Conservation (phyloP, 2,888 invertebrate genomes). For the Conistra vaccinii region DNA sequence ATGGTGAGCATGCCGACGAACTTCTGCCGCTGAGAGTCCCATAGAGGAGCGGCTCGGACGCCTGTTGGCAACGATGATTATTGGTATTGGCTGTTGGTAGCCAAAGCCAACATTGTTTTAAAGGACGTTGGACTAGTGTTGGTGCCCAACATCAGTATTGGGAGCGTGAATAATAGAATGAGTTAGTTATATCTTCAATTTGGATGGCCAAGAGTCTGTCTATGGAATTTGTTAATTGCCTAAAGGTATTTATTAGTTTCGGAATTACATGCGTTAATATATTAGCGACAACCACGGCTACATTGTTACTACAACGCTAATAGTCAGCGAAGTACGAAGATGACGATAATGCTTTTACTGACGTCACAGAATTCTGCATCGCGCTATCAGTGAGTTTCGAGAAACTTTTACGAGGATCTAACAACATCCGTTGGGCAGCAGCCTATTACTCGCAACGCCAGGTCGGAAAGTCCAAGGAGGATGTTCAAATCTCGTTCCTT, state of each 20-base stretch:
- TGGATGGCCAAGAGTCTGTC: not conserved
- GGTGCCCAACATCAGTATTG: constrained; percentile 20
- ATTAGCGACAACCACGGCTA: not conserved
- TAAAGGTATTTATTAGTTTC: not conserved
- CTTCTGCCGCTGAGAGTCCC: constrained; percentile 97
- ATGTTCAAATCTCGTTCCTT: not conserved
- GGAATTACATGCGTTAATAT: not conserved
- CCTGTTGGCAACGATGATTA: constrained; percentile 87
- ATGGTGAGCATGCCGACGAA: constrained; percentile 99
- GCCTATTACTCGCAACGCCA: too few species aligned
- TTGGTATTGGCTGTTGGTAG: constrained; percentile 39
- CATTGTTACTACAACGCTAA: not conserved
- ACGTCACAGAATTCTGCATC: not conserved
- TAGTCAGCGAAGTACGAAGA: not conserved
- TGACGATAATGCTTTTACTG: not conserved
- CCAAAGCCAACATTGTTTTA: not conserved
- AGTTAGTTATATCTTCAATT: not conserved
- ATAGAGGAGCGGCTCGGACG: constrained; percentile 98
- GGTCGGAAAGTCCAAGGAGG: not conserved
- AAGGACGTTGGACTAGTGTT: constrained; percentile 2
- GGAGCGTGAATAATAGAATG: not conserved
- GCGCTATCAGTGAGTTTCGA: too few species aligned
- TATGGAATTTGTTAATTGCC: not conserved
- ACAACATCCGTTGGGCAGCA: not conserved
- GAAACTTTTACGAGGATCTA: not conserved